Base-by-base conservation (phyloP, 2,888 invertebrate species). In the Melanotus villosus region DNA sequence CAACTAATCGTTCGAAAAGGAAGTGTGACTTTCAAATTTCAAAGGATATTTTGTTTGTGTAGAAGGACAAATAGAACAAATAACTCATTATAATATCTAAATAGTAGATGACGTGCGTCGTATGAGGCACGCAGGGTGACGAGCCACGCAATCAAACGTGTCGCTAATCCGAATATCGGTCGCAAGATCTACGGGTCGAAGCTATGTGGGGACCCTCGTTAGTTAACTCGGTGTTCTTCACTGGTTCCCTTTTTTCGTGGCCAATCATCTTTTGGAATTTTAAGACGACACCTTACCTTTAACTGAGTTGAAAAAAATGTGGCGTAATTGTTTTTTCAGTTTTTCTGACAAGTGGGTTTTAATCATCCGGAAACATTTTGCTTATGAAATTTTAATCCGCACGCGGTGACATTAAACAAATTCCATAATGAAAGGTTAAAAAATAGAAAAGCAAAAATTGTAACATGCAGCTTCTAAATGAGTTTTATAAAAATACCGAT, bases 201-300 rank as follows among this genome's bases (percentile, higher is more conserved):
- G 32, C 62, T 23, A 62, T 71, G 74, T 78, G 75, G 79, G 79
- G 78, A 69, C 73, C 74, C 79, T 80, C 78, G 80, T 81, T 81
- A 80, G 79, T 79, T 79, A 79, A 79, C 79, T 79, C 80, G 45
- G 77, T 80, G 75, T 79, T 78, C 70, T 76, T 73, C 74, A 69
- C 69, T 73, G 68, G 68, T 73, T 75, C 70, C 76, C 74, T 77
- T 77, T n/a, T 74, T 73, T 72, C 72, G 76, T 72, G 72, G 75
- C 73, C 77, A 80, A 79, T 79, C 79, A 77, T 74, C 72, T 72
- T 47, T 1, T 38, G 9, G 3, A 41, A 41, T 14, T 14, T 41
- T 41, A 2, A 41, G 18, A 3, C 5, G 2, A 41, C 12, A 41
- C 36, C 12, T 41, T 14, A 9, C 16, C 2, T n/a, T n/a, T n/a